Conservation (phyloP, 2,888 invertebrate genomes). For the Stenodera caucasica region DNA sequence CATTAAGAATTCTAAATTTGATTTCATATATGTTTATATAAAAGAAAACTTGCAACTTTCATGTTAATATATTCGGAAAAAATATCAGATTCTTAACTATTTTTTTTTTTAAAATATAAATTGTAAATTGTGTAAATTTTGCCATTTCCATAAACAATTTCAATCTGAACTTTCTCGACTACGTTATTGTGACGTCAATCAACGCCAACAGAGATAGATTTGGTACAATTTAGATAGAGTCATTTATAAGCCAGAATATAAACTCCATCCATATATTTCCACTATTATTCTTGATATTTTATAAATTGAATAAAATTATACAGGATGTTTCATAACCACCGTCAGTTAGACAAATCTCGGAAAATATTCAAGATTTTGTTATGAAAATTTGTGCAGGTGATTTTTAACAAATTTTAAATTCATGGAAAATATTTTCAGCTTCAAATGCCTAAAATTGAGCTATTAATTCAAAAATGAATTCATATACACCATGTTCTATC, state of each 20-base stretch:
- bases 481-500: too few species aligned
- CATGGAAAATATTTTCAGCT: too few species aligned
- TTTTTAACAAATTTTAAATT: too few species aligned
- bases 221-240: background rate
- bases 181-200: constrained; percentile 1
- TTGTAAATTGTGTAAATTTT: background rate
- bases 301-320: too few species aligned
- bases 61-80: background rate
- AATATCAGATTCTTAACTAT: too few species aligned
- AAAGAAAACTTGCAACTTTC: background rate
- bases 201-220: constrained; percentile 5
- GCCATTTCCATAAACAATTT: background rate
- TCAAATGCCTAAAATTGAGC: too few species aligned
- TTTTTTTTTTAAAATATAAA: background rate
- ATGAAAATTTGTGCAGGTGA: too few species aligned
- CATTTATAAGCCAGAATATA: background rate
- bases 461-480: too few species aligned
- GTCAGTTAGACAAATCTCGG: too few species aligned
- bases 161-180: background rate
- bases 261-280: background rate
- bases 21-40: too few species aligned
- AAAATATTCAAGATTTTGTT: too few species aligned
- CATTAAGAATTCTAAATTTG: background rate
- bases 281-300: background rate
- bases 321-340: too few species aligned